phyloP scores from a whole-genome alignment of 2,113 vertebrate species.

The Sinosuthora webbiana region DNA sequence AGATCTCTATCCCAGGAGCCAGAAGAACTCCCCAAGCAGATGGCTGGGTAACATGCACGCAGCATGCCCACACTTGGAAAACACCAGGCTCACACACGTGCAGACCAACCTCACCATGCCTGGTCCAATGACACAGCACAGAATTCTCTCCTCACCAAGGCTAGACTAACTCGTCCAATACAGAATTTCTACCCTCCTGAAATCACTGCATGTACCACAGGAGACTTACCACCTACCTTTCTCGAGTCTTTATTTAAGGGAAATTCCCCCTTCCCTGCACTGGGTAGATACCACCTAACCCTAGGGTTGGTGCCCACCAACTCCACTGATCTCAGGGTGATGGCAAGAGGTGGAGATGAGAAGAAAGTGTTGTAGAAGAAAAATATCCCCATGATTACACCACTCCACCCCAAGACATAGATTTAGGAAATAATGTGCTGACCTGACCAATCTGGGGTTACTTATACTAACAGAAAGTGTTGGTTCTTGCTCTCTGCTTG shows the following conservation, averaged over 20 bases:
- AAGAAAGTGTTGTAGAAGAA: neutral
- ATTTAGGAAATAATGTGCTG: neutral
- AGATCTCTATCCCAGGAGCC: neutral
- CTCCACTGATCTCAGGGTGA: neutral
- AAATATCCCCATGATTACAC: neutral
- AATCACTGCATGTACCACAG: neutral
- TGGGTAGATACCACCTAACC: neutral
- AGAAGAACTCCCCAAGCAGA: neutral
- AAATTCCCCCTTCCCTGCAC: neutral
- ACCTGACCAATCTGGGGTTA: neutral
- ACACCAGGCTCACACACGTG: neutral
- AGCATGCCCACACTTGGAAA: neutral
- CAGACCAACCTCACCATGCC: neutral
- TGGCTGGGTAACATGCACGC: neutral
- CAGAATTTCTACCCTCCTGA: neutral
- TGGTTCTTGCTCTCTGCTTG: neutral
- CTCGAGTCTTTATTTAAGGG: neutral
- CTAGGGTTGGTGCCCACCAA: neutral
- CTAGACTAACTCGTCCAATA: neutral
- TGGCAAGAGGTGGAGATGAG: neutral
- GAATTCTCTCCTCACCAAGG: neutral
- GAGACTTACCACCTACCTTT: neutral
- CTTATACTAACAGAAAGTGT: neutral
- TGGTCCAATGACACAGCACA: neutral
- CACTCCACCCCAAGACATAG: accelerated